These are phyloP conservation scores for Liposcelis brunnea DNA, from an alignment of 2,888 invertebrate genomes.

Conservation along the genomic window DNA sequence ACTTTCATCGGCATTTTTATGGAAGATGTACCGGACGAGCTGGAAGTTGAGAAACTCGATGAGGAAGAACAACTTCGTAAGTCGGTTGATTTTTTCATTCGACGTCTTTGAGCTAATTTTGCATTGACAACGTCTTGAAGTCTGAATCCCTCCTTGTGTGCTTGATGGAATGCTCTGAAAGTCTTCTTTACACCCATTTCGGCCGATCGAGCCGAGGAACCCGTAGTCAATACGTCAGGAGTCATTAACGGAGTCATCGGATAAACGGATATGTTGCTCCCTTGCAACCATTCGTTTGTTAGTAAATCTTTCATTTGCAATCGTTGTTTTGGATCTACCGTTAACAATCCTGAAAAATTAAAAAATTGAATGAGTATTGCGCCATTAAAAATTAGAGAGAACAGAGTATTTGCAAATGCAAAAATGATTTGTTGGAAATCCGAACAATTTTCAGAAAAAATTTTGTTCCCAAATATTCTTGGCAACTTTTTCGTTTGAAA, in stretches of 20 bases:
- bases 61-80: conserved; percentile 27
- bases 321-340: conserved; percentile 57
- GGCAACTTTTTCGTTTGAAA: too few relatives aligned
- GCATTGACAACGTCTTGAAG: conserved; percentile 51
- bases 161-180: conserved; percentile 48
- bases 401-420: too few relatives aligned
- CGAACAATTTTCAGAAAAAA: too few relatives aligned
- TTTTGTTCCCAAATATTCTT: too few relatives aligned
- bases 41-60: conserved; percentile 28
- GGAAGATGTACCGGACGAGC: conserved; percentile 24
- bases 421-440: too few relatives aligned
- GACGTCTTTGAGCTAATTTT: conserved; percentile 48
- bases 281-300: conserved; percentile 47
- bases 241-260: conserved; percentile 40
- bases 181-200: conserved; percentile 41
- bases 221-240: conserved; percentile 35
- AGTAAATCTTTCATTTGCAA: conserved; percentile 48
- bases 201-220: conserved; percentile 28
- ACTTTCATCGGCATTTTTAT: conserved; percentile 20
- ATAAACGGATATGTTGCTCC: conserved; percentile 22
- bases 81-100: conserved; percentile 37
- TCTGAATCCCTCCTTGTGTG: conserved; percentile 52
- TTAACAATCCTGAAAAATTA: conserved; percentile 44
- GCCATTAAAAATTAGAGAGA: conserved; percentile 7
- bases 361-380: conserved; percentile 3